Conservation (phyloP, 2,797 vertebrate species). For the Brachyalestes nurse region DNA sequence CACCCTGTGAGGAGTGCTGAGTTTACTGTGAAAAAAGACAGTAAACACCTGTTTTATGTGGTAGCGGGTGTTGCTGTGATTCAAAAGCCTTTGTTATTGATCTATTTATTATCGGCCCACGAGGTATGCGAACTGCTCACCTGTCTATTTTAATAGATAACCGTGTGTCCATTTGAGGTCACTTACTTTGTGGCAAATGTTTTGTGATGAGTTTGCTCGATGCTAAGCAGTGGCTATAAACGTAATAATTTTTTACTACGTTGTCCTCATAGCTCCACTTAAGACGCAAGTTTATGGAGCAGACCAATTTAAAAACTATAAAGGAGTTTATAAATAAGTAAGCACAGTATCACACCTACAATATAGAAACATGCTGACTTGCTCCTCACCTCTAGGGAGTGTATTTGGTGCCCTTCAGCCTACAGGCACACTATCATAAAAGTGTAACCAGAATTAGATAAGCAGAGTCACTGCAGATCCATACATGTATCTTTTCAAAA, state of each 20-base stretch:
- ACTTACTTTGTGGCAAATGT: not conserved
- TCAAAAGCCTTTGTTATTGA: not conserved
- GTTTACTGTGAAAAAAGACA: slow-evolving; percentile 14
- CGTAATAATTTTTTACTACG: not conserved
- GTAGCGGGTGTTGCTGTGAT: not conserved
- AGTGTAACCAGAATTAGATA: not conserved
- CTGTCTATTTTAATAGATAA: not conserved
- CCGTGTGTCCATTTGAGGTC: not conserved
- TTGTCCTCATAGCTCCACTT: not conserved
- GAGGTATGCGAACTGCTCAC: not conserved
- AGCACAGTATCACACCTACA: not conserved
- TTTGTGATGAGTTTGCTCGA: not conserved
- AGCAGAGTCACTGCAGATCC: slow-evolving; percentile 37
- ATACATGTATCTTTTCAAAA: slow-evolving; percentile 58
- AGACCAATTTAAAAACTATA: not conserved
- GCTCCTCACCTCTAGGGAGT: slow-evolving; percentile 11
- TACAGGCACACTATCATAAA: slow-evolving; percentile 40
- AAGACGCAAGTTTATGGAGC: not conserved
- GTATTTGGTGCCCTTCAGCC: slow-evolving; percentile 32
- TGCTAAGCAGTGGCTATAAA: not conserved
- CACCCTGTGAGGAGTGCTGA: not conserved
- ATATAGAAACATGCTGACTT: slow-evolving; percentile 11
- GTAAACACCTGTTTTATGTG: slow-evolving; percentile 23
- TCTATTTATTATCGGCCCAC: not conserved
- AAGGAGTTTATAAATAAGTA: not conserved